Conservation (phyloP, 2,888 invertebrate genomes). For the Apantesis nais region DNA sequence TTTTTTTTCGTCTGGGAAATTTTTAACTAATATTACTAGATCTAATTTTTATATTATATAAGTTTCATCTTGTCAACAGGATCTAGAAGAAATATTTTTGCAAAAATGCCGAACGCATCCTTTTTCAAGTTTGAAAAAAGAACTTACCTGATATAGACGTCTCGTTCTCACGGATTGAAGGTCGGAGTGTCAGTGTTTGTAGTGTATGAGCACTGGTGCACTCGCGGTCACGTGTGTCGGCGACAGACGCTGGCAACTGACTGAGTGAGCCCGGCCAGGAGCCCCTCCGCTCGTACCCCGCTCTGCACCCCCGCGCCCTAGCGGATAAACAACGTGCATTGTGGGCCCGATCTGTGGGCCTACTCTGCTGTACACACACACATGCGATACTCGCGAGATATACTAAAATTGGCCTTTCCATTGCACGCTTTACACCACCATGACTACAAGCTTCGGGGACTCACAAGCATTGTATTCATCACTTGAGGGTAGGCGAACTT, state of each 20-base stretch:
- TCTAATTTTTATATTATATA: constrained; percentile 48
- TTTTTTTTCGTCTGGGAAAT: not conserved
- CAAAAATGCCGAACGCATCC: constrained; percentile 32
- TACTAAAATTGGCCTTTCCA: constrained; percentile 39
- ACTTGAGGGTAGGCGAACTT: constrained; percentile 35
- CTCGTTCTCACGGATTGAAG: constrained; percentile 82
- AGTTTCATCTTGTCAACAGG: constrained; percentile 28
- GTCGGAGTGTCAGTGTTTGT: constrained; percentile 74
- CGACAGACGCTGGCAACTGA: constrained; percentile 73
- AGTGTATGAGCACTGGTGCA: constrained; percentile 63
- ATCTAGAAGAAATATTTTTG: constrained; percentile 1
- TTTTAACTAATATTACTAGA: constrained; percentile 7
- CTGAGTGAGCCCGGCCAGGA: constrained; percentile 81
- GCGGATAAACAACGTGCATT: constrained; percentile 85
- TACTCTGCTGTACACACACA: constrained; percentile 65
- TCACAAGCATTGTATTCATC: constrained; percentile 46
- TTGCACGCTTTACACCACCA: constrained; percentile 32
- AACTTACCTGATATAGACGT: constrained; percentile 80
- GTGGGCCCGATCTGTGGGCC: constrained; percentile 80
- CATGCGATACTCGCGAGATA: constrained; percentile 56
- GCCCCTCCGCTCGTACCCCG: constrained; percentile 64
- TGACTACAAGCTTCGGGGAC: not conserved
- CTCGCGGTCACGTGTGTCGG: constrained; percentile 70
- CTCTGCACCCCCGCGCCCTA: constrained; percentile 65
- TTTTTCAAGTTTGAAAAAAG: constrained; percentile 53